Base-by-base conservation (phyloP, 2,888 invertebrate genomes). In the Nomada fabriciana region DNA sequence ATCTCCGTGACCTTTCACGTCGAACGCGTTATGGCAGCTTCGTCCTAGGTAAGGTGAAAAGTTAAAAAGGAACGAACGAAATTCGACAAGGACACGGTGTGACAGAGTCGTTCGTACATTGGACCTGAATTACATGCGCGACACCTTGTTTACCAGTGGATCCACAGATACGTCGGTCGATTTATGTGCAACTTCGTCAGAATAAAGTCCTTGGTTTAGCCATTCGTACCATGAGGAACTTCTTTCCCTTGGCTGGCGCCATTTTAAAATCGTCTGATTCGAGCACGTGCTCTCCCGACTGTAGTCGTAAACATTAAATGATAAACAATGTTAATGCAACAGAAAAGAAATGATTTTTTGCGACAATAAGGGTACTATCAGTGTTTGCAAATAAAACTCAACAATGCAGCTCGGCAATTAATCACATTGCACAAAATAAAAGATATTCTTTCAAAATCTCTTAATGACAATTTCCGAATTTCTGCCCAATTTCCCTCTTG, bases 181-280 rank as follows among this genome's bases (percentile, higher is more conserved):
- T 79, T 75, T 79, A 76, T 76, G 71, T 75, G 68, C 79, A 64
- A 59, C 68, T 57, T 63, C n/a, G 23, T 13, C 73, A 53, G 80
- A 76, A 82, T 63, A 59, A 57, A 76, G 79, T 64, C 80, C 80
- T 82, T 82, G 80, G 52, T 52, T 36, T 63, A 67, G 59, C 59
- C 70, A 74, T 70, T 65, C 70, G 29, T 73, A 64, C 20, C 57
- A 36, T 42, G 47, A 59, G 36, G 50, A 72, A 76, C 52, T 72
- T 67, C 71, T 53, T 80, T 75, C 55, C 77, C 47, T 13, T 29
- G 36, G 15, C 15, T 42, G 77, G 10, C 59, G 69, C 73, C 59
- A 65, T 81, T 77, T 36, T 60, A 36, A 25, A 15, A 47, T 23
- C 25, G 43, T 5, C 68, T 52, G 64, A 72, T 42, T 68, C 72